A percentile compares a stretch with the other conserved stretches of the same genome.
Conservation (phyloP, 2,113 vertebrate species). For the Ictidomys tridecemlineatus region DNA sequence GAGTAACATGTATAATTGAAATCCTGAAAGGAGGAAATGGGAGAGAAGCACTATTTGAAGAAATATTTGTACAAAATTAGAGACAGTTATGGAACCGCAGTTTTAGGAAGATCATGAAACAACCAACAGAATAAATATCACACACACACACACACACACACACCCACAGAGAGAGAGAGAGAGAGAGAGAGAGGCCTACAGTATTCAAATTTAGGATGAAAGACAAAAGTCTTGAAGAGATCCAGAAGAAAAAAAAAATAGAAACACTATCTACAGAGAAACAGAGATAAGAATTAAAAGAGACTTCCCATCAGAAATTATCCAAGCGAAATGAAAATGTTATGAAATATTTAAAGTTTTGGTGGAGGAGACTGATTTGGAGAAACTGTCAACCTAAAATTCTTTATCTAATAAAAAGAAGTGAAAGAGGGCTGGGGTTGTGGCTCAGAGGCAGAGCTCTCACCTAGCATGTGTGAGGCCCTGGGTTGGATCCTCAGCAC, state of each 20-base stretch:
- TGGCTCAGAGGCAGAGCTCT: no score
- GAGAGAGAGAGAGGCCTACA: no score
- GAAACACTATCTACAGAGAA: neutral
- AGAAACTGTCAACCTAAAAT: neutral
- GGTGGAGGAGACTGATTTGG: neutral
- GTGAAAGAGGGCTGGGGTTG: neutral
- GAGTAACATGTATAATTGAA: neutral
- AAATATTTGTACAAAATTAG: slow-evolving; percentile 56
- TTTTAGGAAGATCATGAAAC: neutral
- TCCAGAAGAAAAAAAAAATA: neutral
- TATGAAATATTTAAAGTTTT: neutral
- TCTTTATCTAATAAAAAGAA: slow-evolving; percentile 25
- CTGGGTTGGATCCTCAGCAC: no score
- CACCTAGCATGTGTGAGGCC: no score
- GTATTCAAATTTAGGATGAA: neutral
- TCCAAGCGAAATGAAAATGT: neutral
- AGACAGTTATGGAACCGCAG: neutral
- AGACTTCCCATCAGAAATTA: neutral
- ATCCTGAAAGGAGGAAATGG: neutral
- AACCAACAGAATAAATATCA: neutral
- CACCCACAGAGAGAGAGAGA: accelerated
- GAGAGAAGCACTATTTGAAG: neutral
- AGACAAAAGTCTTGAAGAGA: neutral
- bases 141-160: neutral
- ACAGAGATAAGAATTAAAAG: neutral